Evolutionary conservation across 2,888 invertebrate species (phyloP).

Genomic region (Odontomyia ornata): DNA sequence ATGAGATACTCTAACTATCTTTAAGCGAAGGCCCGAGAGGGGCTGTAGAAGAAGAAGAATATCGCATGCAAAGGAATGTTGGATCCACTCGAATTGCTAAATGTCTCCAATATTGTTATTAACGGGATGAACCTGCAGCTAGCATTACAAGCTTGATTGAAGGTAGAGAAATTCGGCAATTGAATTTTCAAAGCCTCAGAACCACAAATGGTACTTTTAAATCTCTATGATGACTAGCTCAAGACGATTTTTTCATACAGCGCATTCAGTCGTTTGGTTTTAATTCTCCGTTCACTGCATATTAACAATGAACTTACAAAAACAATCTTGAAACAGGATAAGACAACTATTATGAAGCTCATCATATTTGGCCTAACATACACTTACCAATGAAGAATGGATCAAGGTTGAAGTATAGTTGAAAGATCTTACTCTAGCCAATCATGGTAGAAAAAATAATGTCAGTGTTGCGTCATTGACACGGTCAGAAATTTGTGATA

Average conservation of each 20-base stretch:
- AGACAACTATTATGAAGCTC: conserved; percentile 99
- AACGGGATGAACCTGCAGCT: conserved; percentile 98
- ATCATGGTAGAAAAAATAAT: conserved; percentile 99
- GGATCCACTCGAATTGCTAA: conserved; percentile 98
- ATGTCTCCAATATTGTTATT: conserved; percentile 99
- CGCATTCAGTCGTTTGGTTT: conserved; percentile 95
- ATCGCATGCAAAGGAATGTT: conserved; percentile 99
- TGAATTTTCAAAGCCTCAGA: conserved; percentile 98
- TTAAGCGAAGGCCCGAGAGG: too few relatives aligned
- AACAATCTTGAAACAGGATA: conserved; percentile 97
- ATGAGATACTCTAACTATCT: too few relatives aligned
- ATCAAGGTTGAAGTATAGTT: conserved; percentile 98
- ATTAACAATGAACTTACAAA: conserved; percentile 99
- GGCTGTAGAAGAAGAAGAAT: too few relatives aligned
- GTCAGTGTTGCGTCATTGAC: conserved; percentile 99
- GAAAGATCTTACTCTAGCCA: conserved; percentile 97
- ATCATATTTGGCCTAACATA: conserved; percentile 99
- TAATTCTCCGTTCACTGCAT: conserved; percentile 95
- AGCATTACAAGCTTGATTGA: conserved; percentile 98
- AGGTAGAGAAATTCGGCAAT: conserved; percentile 99
- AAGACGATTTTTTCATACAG: conserved; percentile 99
- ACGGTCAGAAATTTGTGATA: conserved; percentile 98
- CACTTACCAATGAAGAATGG: conserved; percentile 98
- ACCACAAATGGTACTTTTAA: conserved; percentile 99
- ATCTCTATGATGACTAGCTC: conserved; percentile 99